These are phyloP conservation scores for Catotricha subobsoleta DNA, from an alignment of 2,888 invertebrate genomes.

Conservation along the genomic window DNA sequence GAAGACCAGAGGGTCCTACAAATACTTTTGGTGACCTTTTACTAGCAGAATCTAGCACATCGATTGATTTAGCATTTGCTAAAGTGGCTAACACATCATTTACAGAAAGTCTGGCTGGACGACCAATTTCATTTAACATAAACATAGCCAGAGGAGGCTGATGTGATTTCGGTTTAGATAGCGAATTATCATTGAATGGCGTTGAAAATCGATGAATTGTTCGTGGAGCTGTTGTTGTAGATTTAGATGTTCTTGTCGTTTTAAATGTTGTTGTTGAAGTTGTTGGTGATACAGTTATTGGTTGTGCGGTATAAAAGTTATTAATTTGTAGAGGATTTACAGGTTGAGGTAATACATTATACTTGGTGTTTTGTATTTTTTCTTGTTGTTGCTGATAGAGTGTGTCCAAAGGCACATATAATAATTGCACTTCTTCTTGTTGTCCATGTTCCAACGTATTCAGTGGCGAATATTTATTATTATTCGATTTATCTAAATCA, in stretches of 20 bases:
- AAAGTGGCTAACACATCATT: conserved; percentile 51
- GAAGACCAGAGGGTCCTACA: conserved; percentile 59
- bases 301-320: conserved; percentile 24
- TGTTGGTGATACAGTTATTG: conserved; percentile 7
- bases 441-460: too few species aligned
- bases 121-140: conserved; percentile 37
- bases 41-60: conserved; percentile 57
- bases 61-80: conserved; percentile 52
- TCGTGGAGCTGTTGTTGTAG: conserved; percentile 24
- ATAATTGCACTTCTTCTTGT: conserved; percentile 52
- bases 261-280: conserved; percentile 10
- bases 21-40: conserved; percentile 56
- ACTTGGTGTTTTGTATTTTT: conserved; percentile 19
- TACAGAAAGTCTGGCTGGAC: conserved; percentile 35
- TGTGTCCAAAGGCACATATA: conserved; percentile 68
- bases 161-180: conserved; percentile 51
- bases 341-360: conserved; percentile 20
- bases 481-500: conserved; percentile 1
- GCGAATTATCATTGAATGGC: conserved; percentile 27
- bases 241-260: conserved; percentile 15
- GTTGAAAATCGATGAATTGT: conserved; percentile 29
- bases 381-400: conserved; percentile 13
- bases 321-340: conserved; percentile 32
- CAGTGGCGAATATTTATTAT: too few species aligned
- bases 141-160: conserved; percentile 73